A percentile compares a stretch with the other conserved stretches of the same genome.
Evolutionary conservation across 1,140 invertebrate genomes (phyloP).

Genomic region (Formica exsecta): DNA sequence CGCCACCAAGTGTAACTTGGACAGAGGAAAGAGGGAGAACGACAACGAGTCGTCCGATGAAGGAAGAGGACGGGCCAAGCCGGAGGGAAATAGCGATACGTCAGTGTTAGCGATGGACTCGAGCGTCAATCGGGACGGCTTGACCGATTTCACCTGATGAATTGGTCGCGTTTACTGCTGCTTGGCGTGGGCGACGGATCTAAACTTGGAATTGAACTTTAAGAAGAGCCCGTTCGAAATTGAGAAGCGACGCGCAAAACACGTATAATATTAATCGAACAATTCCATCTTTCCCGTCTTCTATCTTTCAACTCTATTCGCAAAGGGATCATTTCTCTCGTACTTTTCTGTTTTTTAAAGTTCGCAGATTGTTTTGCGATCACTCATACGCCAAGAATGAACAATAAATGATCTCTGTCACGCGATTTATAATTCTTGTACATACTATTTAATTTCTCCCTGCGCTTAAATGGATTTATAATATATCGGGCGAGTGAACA

Average conservation of each 20-base stretch:
- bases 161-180: too few relatives aligned
- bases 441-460: too few relatives aligned
- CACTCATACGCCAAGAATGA: too few relatives aligned
- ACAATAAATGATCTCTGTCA: background rate
- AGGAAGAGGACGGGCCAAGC: slow-evolving; percentile 33
- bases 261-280: background rate
- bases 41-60: background rate
- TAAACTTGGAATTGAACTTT: slow-evolving; percentile 6
- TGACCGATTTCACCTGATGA: too few relatives aligned
- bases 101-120: slow-evolving; percentile 42
- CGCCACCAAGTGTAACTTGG: slow-evolving; percentile 22
- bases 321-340: too few relatives aligned
- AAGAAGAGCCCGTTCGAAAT: background rate
- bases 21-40: slow-evolving; percentile 14
- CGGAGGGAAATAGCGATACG: slow-evolving; percentile 50
- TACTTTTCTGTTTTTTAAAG: background rate
- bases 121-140: background rate
- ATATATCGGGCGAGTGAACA: background rate
- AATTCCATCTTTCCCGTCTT: too few relatives aligned
- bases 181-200: slow-evolving; percentile 1
- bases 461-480: too few relatives aligned
- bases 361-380: too few relatives aligned
- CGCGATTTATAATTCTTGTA: background rate
- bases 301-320: too few relatives aligned
- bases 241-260: background rate